Conservation (phyloP, 2,113 vertebrate species). For the Epinephelus moara region DNA sequence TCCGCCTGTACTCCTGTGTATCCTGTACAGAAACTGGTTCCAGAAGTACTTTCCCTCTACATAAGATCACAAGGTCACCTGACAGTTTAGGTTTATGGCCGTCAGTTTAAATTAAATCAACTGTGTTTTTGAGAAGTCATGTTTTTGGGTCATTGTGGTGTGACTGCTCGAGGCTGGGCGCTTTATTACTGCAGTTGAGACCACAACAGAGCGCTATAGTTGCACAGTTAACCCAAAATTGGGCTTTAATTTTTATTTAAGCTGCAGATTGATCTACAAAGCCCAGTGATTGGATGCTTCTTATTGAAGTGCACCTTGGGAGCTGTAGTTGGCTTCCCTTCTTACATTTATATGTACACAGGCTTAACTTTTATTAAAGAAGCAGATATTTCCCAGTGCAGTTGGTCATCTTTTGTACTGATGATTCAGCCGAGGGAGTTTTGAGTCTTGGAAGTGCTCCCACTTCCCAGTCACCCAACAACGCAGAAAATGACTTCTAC, state of each 20-base stretch:
- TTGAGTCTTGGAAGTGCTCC: background rate
- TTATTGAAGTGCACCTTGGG: background rate
- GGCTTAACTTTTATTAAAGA: background rate
- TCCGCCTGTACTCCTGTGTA: background rate
- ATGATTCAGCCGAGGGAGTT: slow-evolving; percentile 16
- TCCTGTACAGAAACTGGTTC: background rate
- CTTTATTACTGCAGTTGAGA: background rate
- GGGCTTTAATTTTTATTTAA: background rate
- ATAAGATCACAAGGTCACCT: background rate
- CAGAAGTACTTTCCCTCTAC: background rate
- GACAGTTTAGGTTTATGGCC: background rate
- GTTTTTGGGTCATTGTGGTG: background rate
- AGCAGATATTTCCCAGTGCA: background rate
- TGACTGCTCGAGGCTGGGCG: too few species aligned
- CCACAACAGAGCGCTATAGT: background rate
- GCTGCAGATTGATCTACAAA: background rate
- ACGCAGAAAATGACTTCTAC: slow-evolving; percentile 19
- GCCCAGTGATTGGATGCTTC: background rate
- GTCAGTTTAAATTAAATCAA: background rate
- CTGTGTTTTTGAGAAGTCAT: background rate
- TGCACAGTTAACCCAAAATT: background rate
- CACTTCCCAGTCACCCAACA: slow-evolving; percentile 9
- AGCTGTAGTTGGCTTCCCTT: background rate
- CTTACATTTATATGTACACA: background rate
- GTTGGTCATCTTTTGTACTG: background rate